Conservation (phyloP, 2,797 vertebrate genomes). For the Rhodeus uyekii region DNA sequence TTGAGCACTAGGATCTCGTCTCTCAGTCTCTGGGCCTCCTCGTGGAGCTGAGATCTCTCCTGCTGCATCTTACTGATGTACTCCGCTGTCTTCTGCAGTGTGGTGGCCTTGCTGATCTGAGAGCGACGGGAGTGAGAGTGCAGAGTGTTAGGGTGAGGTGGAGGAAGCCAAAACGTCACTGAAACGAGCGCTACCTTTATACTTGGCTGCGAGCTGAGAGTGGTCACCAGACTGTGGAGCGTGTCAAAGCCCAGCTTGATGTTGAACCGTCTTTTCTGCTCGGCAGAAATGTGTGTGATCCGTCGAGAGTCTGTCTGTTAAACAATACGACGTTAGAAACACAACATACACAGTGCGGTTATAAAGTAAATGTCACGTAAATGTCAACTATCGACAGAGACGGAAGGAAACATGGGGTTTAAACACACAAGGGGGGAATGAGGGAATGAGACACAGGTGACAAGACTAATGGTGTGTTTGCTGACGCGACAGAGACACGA, state of each 20-base stretch:
- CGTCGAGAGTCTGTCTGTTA: constrained; percentile 86
- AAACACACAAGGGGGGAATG: too few species aligned
- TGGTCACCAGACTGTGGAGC: constrained; percentile 90
- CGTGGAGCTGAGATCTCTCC: constrained; percentile 89
- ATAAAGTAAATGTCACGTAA: too few species aligned
- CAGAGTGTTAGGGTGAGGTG: too few species aligned
- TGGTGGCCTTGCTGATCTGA: constrained; percentile 97
- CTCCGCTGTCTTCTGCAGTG: constrained; percentile 92
- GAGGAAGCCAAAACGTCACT: too few species aligned
- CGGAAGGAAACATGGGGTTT: too few species aligned
- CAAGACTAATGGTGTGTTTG: too few species aligned
- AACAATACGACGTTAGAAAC: constrained; percentile 17
- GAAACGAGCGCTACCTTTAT: constrained; percentile 81
- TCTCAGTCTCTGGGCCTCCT: constrained; percentile 88
- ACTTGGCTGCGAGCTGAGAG: constrained; percentile 89
- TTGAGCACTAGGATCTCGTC: constrained; percentile 92
- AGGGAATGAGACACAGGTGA: too few species aligned
- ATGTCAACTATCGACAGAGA: too few species aligned
- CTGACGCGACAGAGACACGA: too few species aligned
- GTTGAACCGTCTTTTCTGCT: constrained; percentile 98
- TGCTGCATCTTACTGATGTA: constrained; percentile 97
- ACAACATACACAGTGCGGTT: not conserved
- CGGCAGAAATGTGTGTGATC: constrained; percentile 95
- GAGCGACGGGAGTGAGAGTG: not conserved
- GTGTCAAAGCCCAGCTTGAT: constrained; percentile 98